A percentile compares a stretch with the other conserved stretches of the same genome.
These are phyloP conservation scores for Sympetrum striolatum DNA, from an alignment of 2,888 invertebrate species.

Conservation along the genomic window DNA sequence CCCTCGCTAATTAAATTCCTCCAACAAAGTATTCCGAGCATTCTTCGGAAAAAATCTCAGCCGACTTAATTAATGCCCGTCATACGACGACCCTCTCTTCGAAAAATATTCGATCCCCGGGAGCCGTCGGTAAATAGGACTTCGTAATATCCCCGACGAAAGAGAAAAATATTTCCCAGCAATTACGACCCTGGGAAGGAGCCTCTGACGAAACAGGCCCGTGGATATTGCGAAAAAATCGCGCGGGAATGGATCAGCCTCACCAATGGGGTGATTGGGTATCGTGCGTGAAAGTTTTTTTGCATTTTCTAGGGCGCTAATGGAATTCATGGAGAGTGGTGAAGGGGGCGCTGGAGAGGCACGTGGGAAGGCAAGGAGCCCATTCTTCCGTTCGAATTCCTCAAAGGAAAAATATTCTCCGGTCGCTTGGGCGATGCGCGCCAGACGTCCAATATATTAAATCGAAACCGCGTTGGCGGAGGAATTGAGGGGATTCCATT, in stretches of 20 bases:
- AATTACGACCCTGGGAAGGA: too few relatives aligned
- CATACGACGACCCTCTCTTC: too few relatives aligned
- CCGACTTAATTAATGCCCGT: too few relatives aligned
- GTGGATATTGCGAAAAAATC: neutral
- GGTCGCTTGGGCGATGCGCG: neutral
- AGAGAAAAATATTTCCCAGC: neutral
- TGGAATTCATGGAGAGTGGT: neutral
- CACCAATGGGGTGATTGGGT: too few relatives aligned
- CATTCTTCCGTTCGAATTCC: slow-evolving; percentile 1
- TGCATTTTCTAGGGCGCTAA: neutral
- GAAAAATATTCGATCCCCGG: too few relatives aligned
- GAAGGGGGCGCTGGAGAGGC: neutral
- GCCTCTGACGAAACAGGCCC: neutral
- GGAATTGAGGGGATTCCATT: neutral
- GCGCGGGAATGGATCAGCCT: too few relatives aligned
- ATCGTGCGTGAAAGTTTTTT: too few relatives aligned
- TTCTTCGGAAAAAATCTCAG: too few relatives aligned
- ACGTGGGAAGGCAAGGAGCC: neutral
- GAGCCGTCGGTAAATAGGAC: too few relatives aligned
- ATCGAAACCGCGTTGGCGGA: slow-evolving; percentile 1
- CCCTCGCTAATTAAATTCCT: neutral
- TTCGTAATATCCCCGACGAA: neutral
- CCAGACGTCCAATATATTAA: slow-evolving; percentile 6
- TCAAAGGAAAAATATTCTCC: slow-evolving; percentile 4
- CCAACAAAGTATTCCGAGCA: too few relatives aligned